Base-by-base conservation (phyloP, 2,113 vertebrate species). In the Seriola quinqueradiata region DNA sequence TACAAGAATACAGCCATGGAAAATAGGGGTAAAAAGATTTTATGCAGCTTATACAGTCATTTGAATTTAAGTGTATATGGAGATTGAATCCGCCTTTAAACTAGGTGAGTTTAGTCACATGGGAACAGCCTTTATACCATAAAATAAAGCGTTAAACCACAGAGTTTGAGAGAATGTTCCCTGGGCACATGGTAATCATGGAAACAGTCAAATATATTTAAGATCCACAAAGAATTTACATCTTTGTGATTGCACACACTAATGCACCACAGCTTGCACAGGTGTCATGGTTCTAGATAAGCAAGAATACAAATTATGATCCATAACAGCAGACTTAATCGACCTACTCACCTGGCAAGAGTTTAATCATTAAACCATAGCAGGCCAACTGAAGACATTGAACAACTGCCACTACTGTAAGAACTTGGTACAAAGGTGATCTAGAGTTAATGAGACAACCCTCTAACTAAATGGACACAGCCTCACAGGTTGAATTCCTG, bases 301-400 rank as follows among this genome's bases (percentile, higher is more conserved):
- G 40, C 2, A 6, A 38, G 6, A 67, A 21, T 21, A 63, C 5
- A 48, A 34, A 21, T 23, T 13, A 3, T n/a, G 12, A 65, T 36
- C 52, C 48, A 13, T 12, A 48, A 8, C 59, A 68, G 32, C 38
- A 13, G 8, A 8, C 16, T 59, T 40, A 63, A 67, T 32, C 40
- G 19, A 28, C 36, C 19, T 7, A 1, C 10, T 71, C 21, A 48
- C 46, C 32, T 36, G 3, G 2, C 46, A 17, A 10, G 6, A 14
- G 1, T 63, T 89, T 70, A 80, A 83, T 80, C 4, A 72, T 87
- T 87, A 61, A 82, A 55, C 40, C 34, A 16, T 0, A 14, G n/a
- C 38, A 8, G 8, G 32, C 9, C 13, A 59, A 66, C 17, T 16
- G 68, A 74, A 66, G 73, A 38, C 9, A 17, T 8, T 54, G 12